Evolutionary conservation across 2,888 invertebrate genomes (phyloP).

Genomic region (Syritta pipiens): DNA sequence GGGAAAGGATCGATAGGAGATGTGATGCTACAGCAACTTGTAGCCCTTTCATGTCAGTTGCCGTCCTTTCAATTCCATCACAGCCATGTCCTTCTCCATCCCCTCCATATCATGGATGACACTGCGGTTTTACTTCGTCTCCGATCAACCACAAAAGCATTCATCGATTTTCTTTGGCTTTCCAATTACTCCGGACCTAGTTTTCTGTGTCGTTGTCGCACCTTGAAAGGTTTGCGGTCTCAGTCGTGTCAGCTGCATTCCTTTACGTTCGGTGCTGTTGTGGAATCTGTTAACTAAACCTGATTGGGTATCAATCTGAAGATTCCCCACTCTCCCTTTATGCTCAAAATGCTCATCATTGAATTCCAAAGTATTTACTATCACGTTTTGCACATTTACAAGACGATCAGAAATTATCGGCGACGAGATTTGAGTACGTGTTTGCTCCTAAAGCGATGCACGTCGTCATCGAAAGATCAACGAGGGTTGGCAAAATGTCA

Average conservation of each 20-base stretch:
- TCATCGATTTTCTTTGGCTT: too few species aligned
- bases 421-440: background rate
- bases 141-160: background rate
- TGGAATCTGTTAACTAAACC: too few species aligned
- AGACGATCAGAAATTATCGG: slow-evolving; percentile 16
- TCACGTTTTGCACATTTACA: slow-evolving; percentile 36
- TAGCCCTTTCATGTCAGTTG: too few species aligned
- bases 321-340: too few species aligned
- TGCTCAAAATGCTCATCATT: background rate
- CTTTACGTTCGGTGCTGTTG: too few species aligned
- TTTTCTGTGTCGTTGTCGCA: background rate
- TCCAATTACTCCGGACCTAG: background rate
- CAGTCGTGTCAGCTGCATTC: background rate
- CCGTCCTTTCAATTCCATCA: too few species aligned
- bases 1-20: too few species aligned
- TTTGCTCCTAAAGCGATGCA: background rate
- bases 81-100: too few species aligned
- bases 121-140: background rate
- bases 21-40: too few species aligned
- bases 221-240: background rate
- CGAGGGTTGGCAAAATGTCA: slow-evolving; percentile 1
- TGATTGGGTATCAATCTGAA: too few species aligned
- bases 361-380: background rate
- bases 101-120: too few species aligned
- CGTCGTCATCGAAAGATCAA: slow-evolving; percentile 20